Evolutionary conservation across 2,888 invertebrate species (phyloP).

Genomic region (Glyphotaelius pellucidus): DNA sequence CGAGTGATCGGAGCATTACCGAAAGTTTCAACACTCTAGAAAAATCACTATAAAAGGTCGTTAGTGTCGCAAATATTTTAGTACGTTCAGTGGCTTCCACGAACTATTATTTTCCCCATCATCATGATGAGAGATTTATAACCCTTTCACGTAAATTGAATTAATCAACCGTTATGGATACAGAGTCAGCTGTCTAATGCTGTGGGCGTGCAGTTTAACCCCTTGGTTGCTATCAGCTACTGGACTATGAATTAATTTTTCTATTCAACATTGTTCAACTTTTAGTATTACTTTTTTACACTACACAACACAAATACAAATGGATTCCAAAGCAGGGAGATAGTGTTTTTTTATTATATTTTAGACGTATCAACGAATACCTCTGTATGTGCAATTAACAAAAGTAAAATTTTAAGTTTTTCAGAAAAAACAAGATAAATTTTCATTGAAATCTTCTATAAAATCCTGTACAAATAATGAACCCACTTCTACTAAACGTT

Average conservation of each 20-base stretch:
- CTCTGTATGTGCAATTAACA: too few relatives aligned
- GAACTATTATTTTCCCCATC: neutral
- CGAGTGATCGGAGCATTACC: neutral
- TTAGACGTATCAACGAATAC: too few relatives aligned
- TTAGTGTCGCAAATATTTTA: neutral
- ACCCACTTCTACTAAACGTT: too few relatives aligned
- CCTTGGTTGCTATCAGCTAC: neutral
- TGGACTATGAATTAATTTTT: neutral
- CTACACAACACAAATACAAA: too few relatives aligned
- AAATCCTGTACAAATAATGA: too few relatives aligned
- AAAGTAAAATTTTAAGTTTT: too few relatives aligned
- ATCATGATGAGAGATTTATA: neutral
- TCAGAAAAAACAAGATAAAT: too few relatives aligned
- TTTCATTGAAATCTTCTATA: too few relatives aligned
- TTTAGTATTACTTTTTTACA: too few relatives aligned
- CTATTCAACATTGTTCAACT: neutral
- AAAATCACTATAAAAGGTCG: neutral
- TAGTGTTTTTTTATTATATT: too few relatives aligned
- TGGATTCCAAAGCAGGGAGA: too few relatives aligned
- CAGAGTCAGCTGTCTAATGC: constrained; percentile 32
- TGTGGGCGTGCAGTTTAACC: neutral
- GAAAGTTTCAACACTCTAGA: neutral
- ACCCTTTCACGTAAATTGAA: constrained; percentile 33
- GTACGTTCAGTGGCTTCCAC: neutral
- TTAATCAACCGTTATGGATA: constrained; percentile 16